Evolutionary conservation across 2,113 vertebrate species (phyloP), one percentile per base, ranked within the genome.

Genomic region (Boulengeromyrus knoepffleri): DNA sequence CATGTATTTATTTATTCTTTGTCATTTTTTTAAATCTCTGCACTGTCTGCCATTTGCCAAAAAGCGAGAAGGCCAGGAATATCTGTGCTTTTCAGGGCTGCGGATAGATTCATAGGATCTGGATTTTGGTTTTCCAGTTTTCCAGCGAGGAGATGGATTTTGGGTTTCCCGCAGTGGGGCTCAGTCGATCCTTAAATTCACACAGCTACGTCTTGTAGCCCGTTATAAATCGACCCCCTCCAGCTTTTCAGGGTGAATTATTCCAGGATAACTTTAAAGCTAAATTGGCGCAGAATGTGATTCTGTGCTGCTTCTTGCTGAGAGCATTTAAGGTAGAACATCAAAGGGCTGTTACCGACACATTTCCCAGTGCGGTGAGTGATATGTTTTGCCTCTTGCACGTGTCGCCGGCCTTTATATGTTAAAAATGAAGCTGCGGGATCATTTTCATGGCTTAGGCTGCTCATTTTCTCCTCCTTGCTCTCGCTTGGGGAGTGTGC

Each of bases 201-300:
- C 84, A 49, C 84, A 47, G n/a, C 13, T 86, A 15, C n/a, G 9
- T 47, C 84, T n/a, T 86, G 17, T 42, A 49, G 45, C 84, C 84
- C 9, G 24, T 86, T 50, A 47, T 86, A 85, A 85, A 85, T n/a
- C 10, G 9, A 47, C 45, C 13, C 84, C 46, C 45, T 85, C 24
- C 46, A 45, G 83, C 17, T 42, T 77, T 85, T 85, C 24, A 49
- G 74, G 74, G 74, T 80, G 74, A 86, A 86, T 86, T 86, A 47
- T 86, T 8, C 10, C 31, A 15, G 31, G 31, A 2, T 80, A 80
- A 47, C 45, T 86, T 50, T 86, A 50, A 50, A 86, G 47, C 45
- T 86, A 86, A 86, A 49, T 80, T 36, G 74, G 5, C 13, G 13
- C 47, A 86, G n/a, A 15, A 47, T n/a, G 10, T 46, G 36, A 42